A percentile compares a stretch with the other conserved stretches of the same genome.
These are phyloP conservation scores for Bombus huntii DNA, from an alignment of 1,140 invertebrate genomes.

Conservation along the genomic window DNA sequence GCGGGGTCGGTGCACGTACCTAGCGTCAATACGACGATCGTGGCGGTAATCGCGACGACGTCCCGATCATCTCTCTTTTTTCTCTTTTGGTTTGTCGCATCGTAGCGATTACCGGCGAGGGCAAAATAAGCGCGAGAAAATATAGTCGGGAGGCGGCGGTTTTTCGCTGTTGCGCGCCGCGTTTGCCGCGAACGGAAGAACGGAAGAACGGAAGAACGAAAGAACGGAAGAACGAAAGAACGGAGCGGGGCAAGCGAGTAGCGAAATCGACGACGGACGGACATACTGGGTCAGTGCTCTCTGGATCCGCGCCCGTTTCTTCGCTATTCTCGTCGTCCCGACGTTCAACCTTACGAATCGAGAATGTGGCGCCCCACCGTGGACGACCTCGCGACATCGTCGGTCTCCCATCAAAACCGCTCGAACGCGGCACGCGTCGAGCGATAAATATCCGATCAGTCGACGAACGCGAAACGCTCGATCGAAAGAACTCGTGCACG, in stretches of 20 bases:
- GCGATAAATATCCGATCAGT: conserved; percentile 18
- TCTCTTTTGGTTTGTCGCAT: not conserved
- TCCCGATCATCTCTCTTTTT: too few relatives aligned
- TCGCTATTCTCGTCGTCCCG: conserved; percentile 72
- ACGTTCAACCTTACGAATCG: conserved; percentile 61
- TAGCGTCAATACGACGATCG: not conserved
- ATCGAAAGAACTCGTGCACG: too few relatives aligned
- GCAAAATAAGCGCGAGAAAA: conserved; percentile 3
- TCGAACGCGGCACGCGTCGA: conserved; percentile 11
- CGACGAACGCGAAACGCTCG: conserved; percentile 20
- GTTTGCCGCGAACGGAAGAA: not conserved
- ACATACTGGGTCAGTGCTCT: conserved; percentile 80
- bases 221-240: not conserved
- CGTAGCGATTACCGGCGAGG: not conserved
- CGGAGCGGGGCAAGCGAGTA: conserved; percentile 41
- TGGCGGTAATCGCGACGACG: too few relatives aligned
- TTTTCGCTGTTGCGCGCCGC: not conserved
- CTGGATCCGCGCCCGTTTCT: conserved; percentile 74
- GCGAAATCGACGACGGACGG: conserved; percentile 68
- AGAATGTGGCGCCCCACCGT: conserved; percentile 69
- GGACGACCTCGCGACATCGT: conserved; percentile 63
- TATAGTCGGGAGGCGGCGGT: not conserved
- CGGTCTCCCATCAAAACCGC: conserved; percentile 18
- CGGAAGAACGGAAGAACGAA: not conserved
- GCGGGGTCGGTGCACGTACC: not conserved